Conservation (phyloP, 30 jellyfish, hydroid and myxozoan genomes). For the Cassiopea andromeda region DNA sequence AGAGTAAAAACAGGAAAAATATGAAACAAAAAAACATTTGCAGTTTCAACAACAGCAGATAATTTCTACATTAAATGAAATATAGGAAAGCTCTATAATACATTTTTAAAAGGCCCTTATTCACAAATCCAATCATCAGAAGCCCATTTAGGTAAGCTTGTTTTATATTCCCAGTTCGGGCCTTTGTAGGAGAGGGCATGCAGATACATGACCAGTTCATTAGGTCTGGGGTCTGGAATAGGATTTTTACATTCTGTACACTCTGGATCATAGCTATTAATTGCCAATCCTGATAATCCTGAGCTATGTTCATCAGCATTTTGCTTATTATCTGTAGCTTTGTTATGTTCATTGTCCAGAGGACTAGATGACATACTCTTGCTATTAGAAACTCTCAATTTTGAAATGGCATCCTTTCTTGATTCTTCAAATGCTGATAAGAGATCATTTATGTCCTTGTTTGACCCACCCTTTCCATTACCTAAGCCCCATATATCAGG, state of each 20-base stretch:
- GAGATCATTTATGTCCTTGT: conserved; percentile 55
- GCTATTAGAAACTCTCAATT: not conserved
- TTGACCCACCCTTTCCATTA: conserved; percentile 87
- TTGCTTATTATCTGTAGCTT: not conserved
- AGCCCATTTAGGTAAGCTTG: conserved; percentile 88
- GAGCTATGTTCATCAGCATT: not conserved
- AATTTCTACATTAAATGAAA: not conserved
- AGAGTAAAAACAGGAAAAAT: too few species aligned
- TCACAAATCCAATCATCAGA: conserved; percentile 50
- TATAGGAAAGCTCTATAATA: not conserved
- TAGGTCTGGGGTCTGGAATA: conserved; percentile 75
- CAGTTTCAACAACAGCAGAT: not conserved
- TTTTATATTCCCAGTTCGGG: conserved; percentile 80
- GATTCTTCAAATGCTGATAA: conserved; percentile 49
- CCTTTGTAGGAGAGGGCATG: conserved; percentile 91
- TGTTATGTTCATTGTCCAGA: not conserved
- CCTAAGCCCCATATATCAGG: conserved; percentile 95
- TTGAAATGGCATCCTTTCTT: conserved; percentile 60
- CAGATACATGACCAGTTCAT: conserved; percentile 86
- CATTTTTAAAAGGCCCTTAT: not conserved
- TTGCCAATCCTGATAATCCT: not conserved
- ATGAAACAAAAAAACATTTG: too few species aligned
- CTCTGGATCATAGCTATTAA: conserved; percentile 51
- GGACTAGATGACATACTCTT: not conserved
- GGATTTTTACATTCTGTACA: conserved; percentile 87